Percentiles rank a stretch among this genome's conserved stretches.
Evolutionary conservation across 2,888 invertebrate genomes (phyloP).

Genomic region (Apomyelois bistriatella): DNA sequence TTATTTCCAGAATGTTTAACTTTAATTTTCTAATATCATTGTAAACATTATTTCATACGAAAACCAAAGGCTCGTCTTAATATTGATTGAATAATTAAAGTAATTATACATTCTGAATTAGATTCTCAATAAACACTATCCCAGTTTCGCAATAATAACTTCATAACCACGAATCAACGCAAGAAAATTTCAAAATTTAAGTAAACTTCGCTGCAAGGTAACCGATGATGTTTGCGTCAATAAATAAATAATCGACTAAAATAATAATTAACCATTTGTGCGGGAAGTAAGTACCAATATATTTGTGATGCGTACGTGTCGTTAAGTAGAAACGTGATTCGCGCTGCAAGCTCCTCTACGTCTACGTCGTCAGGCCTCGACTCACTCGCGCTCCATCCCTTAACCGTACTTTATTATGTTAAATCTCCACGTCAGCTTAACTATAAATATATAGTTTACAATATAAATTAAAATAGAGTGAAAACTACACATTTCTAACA

Average conservation of each 20-base stretch:
- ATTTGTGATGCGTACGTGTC: slow-evolving; percentile 21
- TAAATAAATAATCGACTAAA: slow-evolving; percentile 60
- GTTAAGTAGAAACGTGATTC: slow-evolving; percentile 34
- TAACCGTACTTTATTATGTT: slow-evolving; percentile 54
- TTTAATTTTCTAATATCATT: too few species aligned
- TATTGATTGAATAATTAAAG: too few species aligned
- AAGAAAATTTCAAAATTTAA: slow-evolving; percentile 48
- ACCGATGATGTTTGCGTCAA: slow-evolving; percentile 50
- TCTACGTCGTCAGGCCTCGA: slow-evolving; percentile 46
- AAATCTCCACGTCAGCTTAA: slow-evolving; percentile 61
- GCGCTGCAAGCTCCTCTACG: slow-evolving; percentile 72
- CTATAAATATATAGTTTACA: slow-evolving; percentile 74
- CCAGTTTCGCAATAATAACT: too few species aligned
- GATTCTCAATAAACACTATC: too few species aligned
- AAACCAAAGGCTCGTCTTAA: too few species aligned
- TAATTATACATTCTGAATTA: too few species aligned
- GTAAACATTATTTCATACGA: too few species aligned
- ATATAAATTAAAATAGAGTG: slow-evolving; percentile 75
- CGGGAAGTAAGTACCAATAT: slow-evolving; percentile 67
- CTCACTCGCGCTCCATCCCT: slow-evolving; percentile 35
- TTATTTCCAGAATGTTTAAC: too few species aligned
- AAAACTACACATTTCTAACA: slow-evolving; percentile 74
- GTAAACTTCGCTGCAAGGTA: slow-evolving; percentile 65
- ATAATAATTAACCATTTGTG: slow-evolving; percentile 55
- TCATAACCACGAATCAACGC: slow-evolving; percentile 23